Base-by-base conservation (phyloP, 2,888 invertebrate genomes). In the Caenorhabditis panamensis region DNA sequence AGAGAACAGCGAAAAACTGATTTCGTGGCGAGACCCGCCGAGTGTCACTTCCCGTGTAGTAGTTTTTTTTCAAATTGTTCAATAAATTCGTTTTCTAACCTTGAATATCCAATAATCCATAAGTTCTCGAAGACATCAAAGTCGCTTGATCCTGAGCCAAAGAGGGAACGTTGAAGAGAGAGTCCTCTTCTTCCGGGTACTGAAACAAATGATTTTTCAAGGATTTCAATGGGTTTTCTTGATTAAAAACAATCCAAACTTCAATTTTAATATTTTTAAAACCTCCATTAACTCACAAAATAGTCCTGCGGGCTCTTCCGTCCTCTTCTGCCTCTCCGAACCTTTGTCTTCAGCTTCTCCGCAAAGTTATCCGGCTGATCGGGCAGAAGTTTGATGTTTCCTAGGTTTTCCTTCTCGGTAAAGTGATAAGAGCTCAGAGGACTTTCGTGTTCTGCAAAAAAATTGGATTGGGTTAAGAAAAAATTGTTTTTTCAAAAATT, bases 101-200 rank as follows among this genome's bases (percentile, higher is more conserved):
- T 61, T 75, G 75, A 61, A 75, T 75, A 44, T 75, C 53, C 13
- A 75, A 11, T 9, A 66, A 66, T 28, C 28, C 20, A 8, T 13
- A 36, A 1, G 75, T 53, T 53, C 24, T 26, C 3, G 53, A 37
- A 16, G 75, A 75, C 18, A 41, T 49, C 8, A 73, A 1, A 11
- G 73, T 66, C 16, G 24, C 6, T 22, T 51, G 75, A 28, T 80
- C 80, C 20, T 26, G 22, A n/a, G 18, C 16, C 59, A 80, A 26
- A 6, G 80, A 80, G 5, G 69, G 61, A 18, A 80, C 47, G 36
- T 73, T 75, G 66, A 72, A 80, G 9, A 80, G 44, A 4, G 80
- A 68, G 18, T 80, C 80, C 31, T 80, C 80, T n/a, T 80, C 80
- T 18, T 80, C 80, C 3, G 47, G 8, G 18, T 54, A 75, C 75